phyloP scores from a whole-genome alignment of 2,113 vertebrate species.

The Mirza zaza region DNA sequence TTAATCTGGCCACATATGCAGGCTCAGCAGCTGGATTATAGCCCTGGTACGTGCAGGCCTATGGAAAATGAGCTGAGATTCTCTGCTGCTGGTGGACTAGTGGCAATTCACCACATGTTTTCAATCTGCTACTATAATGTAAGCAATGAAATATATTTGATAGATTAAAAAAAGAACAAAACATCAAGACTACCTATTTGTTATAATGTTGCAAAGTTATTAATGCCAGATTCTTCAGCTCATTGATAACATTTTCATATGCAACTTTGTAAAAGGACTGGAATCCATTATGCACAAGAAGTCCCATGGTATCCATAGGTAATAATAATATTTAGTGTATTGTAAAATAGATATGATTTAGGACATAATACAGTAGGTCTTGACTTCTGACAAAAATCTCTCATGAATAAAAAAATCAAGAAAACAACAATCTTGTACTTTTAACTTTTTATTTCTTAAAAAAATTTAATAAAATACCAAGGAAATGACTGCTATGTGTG shows the following conservation, averaged over 20 bases:
- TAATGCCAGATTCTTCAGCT: constrained; percentile 77
- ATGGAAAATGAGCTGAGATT: constrained; percentile 80
- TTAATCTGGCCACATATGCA: constrained; percentile 75
- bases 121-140: constrained; percentile 89
- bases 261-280: constrained; percentile 60
- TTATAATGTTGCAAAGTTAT: constrained; percentile 76
- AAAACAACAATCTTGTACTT: not conserved
- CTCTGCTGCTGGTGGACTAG: constrained; percentile 70
- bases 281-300: constrained; percentile 59
- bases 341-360: constrained; percentile 62
- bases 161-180: constrained; percentile 75
- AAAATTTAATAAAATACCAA: not conserved
- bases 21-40: constrained; percentile 82
- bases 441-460: constrained; percentile 24
- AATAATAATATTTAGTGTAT: constrained; percentile 64
- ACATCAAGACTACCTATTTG: constrained; percentile 80
- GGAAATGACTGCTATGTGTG: not conserved
- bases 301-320: constrained; percentile 62
- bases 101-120: constrained; percentile 91
- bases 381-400: constrained; percentile 65
- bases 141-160: constrained; percentile 86
- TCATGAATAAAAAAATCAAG: constrained; percentile 39
- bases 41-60: constrained; percentile 69
- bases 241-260: constrained; percentile 77
- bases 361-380: constrained; percentile 10